Evolutionary conservation across 2,888 invertebrate genomes (phyloP).

Genomic region (Cremastinae sp.): DNA sequence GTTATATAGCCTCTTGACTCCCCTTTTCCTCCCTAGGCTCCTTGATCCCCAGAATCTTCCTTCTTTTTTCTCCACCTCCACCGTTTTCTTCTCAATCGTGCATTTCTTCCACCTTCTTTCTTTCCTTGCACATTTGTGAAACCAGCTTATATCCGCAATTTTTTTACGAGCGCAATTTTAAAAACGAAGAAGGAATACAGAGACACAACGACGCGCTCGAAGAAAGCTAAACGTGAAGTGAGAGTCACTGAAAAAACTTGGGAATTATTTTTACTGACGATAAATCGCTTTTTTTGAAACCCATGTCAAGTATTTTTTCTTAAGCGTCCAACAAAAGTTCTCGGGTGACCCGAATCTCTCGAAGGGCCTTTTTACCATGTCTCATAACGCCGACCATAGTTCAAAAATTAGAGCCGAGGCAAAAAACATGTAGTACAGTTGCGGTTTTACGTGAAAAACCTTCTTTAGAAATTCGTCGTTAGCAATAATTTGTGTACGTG

Average conservation of each 20-base stretch:
- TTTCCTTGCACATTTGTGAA: conserved; percentile 10
- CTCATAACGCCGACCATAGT: no score
- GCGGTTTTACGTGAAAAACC: conserved; percentile 8
- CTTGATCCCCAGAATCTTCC: conserved; percentile 26
- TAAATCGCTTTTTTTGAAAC: no score
- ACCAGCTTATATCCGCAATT: conserved; percentile 32
- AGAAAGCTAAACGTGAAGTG: no score
- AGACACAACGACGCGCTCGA: not conserved
- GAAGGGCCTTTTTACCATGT: no score
- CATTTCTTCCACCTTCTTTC: not conserved
- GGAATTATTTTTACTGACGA: no score
- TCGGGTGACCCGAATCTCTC: no score
- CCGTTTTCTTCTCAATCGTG: not conserved
- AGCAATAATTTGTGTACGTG: no score
- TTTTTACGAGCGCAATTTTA: conserved; percentile 21
- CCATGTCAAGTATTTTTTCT: no score
- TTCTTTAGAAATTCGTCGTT: not conserved
- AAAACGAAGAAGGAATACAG: not conserved
- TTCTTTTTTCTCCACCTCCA: conserved; percentile 3
- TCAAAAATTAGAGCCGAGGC: no score
- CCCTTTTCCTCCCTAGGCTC: conserved; percentile 6
- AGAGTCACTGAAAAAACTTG: no score
- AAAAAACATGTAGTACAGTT: no score
- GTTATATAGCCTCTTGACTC: conserved; percentile 38
- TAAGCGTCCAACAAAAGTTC: no score